Conservation (phyloP, 2,113 vertebrate species). For the Ceratotherium simum region DNA sequence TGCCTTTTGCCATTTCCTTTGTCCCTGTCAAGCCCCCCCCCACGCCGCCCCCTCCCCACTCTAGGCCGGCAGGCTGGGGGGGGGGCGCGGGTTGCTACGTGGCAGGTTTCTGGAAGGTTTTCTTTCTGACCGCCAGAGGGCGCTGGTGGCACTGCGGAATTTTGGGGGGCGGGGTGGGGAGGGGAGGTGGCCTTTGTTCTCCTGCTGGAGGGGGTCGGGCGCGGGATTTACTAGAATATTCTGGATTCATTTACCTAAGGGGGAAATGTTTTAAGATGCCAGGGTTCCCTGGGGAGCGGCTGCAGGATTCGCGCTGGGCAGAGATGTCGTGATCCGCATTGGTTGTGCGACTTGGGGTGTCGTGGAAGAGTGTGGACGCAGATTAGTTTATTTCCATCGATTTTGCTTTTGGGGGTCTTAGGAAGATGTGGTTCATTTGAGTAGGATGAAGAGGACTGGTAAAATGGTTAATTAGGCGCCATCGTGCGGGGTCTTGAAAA, state of each 20-base stretch:
- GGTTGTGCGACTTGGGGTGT: slow-evolving; percentile 1
- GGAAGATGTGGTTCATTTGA: neutral
- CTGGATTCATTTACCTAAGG: neutral
- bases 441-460: neutral
- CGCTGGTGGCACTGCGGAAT: slow-evolving; percentile 81
- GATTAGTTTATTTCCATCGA: slow-evolving; percentile 18
- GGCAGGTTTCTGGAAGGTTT: slow-evolving; percentile 81
- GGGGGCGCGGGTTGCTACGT: slow-evolving; percentile 74
- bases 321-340: neutral
- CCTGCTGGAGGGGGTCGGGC: slow-evolving; percentile 73
- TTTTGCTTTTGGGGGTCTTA: neutral
- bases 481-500: neutral
- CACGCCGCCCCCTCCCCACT: slow-evolving; percentile 73
- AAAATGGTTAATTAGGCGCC: neutral
- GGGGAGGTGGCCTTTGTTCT: slow-evolving; percentile 84
- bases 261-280: neutral
- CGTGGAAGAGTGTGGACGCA: neutral
- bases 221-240: neutral
- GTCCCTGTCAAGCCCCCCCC: slow-evolving; percentile 68
- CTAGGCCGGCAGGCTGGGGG: slow-evolving; percentile 8
- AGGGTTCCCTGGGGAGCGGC: neutral
- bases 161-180: slow-evolving; percentile 81
- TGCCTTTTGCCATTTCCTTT: slow-evolving; percentile 70
- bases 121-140: slow-evolving; percentile 74
- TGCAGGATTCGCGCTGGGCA: neutral